These are phyloP conservation scores for Dufourea novaeangliae DNA, from an alignment of 1,140 invertebrate genomes.

Conservation along the genomic window DNA sequence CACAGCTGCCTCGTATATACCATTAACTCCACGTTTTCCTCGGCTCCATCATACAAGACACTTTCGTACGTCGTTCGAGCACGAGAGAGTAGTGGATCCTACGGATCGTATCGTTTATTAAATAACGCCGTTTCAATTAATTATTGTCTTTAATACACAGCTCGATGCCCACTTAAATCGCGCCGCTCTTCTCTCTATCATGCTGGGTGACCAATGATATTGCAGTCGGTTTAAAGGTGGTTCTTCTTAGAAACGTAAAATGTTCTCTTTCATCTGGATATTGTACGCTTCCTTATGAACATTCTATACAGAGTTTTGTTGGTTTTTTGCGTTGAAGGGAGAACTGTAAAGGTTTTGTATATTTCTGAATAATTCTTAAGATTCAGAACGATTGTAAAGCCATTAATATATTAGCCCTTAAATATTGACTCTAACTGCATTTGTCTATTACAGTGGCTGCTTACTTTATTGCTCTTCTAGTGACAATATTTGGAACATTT, in stretches of 20 bases:
- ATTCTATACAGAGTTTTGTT: too few relatives aligned
- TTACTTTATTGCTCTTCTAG: too few relatives aligned
- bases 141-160: slow-evolving; percentile 34
- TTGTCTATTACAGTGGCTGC: too few relatives aligned
- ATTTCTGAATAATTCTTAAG: too few relatives aligned
- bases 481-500: too few relatives aligned
- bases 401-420: too few relatives aligned
- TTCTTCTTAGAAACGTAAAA: background rate
- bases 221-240: background rate
- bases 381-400: too few relatives aligned
- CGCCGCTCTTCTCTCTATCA: slow-evolving; percentile 23
- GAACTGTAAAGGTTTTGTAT: too few relatives aligned
- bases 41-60: slow-evolving; percentile 30
- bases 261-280: background rate
- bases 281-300: background rate
- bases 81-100: background rate
- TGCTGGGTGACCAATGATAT: slow-evolving; percentile 33
- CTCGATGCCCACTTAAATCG: slow-evolving; percentile 23
- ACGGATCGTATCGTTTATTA: slow-evolving; percentile 49
- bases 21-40: background rate
- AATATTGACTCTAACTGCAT: too few relatives aligned
- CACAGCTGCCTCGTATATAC: slow-evolving; percentile 35
- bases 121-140: slow-evolving; percentile 47
- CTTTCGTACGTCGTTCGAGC: slow-evolving; percentile 29
- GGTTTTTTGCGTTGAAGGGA: too few relatives aligned